phyloP scores from a whole-genome alignment of 2,888 invertebrate genomes.

The Mystacides longicornis region DNA sequence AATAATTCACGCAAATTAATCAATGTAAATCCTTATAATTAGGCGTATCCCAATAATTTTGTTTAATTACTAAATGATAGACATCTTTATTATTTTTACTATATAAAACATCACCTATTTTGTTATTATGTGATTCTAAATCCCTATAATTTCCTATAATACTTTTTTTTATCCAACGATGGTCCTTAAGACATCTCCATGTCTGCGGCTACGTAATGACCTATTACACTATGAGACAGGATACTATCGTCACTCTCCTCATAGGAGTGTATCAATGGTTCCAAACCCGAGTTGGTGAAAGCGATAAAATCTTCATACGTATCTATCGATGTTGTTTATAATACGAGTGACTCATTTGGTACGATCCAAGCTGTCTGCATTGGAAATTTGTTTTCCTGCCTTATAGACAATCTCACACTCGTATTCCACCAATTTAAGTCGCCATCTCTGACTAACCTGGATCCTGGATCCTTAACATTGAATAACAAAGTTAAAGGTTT shows the following conservation, averaged over 20 bases:
- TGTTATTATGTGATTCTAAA: not conserved
- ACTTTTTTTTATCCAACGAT: not conserved
- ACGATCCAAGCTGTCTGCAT: constrained; percentile 24
- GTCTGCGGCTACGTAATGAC: not conserved
- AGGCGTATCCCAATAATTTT: not conserved
- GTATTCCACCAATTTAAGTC: constrained; percentile 30
- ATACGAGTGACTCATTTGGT: constrained; percentile 6
- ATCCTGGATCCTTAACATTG: constrained; percentile 28
- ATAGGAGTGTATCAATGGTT: not conserved
- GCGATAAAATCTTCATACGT: constrained; percentile 10
- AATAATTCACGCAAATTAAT: not conserved
- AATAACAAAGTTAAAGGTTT: constrained; percentile 27
- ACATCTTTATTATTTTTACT: not conserved
- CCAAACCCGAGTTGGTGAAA: not conserved
- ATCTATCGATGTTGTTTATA: constrained; percentile 12
- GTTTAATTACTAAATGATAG: not conserved
- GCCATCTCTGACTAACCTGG: constrained; percentile 30
- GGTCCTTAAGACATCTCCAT: not conserved
- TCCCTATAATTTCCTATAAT: not conserved
- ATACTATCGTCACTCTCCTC: constrained; percentile 2
- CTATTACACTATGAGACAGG: not conserved
- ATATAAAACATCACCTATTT: not conserved
- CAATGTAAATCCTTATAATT: not conserved
- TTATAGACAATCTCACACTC: constrained; percentile 29
- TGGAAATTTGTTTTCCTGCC: constrained; percentile 29